Evolutionary conservation across 53 echinoderm and acorn worm genomes (phyloP).

Genomic region (Holothuria leucospilota): DNA sequence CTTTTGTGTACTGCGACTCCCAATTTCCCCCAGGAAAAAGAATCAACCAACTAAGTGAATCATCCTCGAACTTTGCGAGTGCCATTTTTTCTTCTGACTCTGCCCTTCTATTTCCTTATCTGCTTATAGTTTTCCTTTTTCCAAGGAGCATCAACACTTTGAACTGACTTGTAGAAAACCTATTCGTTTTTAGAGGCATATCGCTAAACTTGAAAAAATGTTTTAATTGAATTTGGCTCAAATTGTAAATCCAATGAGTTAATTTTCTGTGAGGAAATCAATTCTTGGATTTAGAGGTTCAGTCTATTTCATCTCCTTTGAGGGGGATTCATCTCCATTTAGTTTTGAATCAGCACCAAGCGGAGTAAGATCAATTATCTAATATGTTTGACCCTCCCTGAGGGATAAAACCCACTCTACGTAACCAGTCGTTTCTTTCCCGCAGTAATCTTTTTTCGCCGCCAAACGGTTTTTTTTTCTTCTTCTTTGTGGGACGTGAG

Average conservation of each 20-base stretch:
- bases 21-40: too few species aligned
- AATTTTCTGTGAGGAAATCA: constrained; percentile 42
- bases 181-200: too few species aligned
- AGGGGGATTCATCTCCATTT: constrained; percentile 18
- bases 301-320: constrained; percentile 9
- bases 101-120: too few species aligned
- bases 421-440: constrained; percentile 33
- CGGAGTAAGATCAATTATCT: constrained; percentile 34
- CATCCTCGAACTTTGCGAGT: too few species aligned
- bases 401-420: constrained; percentile 43
- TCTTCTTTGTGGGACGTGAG: constrained; percentile 37
- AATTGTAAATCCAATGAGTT: constrained; percentile 28
- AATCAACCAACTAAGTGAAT: too few species aligned
- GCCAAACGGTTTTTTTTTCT: constrained; percentile 23
- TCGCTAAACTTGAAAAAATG: background rate
- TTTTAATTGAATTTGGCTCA: constrained; percentile 43
- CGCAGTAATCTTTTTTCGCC: constrained; percentile 29
- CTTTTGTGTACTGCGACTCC: too few species aligned
- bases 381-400: constrained; percentile 48
- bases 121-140: too few species aligned
- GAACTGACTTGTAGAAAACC: too few species aligned
- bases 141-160: too few species aligned
- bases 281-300: constrained; percentile 5
- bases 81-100: too few species aligned
- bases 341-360: constrained; percentile 36